A percentile compares a stretch with the other conserved stretches of the same genome.
Evolutionary conservation across 2,888 invertebrate genomes (phyloP).

Genomic region (Cecidostiba fungosa): DNA sequence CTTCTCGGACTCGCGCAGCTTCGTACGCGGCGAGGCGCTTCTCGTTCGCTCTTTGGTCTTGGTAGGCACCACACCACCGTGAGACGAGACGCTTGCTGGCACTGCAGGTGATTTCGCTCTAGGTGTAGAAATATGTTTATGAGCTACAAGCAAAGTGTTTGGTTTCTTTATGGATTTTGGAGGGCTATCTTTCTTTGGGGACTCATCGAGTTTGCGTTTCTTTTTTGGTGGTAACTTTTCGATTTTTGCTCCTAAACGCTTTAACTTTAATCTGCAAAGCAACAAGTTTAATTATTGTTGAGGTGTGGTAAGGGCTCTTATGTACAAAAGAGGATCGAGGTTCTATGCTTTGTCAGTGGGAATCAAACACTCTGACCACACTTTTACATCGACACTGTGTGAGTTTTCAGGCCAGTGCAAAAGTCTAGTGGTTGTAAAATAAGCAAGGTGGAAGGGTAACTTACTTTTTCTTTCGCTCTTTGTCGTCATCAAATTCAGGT

Average conservation of each 20-base stretch:
- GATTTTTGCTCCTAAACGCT: conserved; percentile 74
- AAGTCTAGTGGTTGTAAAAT: conserved; percentile 9
- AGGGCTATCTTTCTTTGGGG: conserved; percentile 67
- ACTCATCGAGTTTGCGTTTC: conserved; percentile 75
- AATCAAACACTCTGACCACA: neutral
- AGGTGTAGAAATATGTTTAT: conserved; percentile 60
- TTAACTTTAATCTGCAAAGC: conserved; percentile 74
- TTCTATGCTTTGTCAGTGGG: neutral
- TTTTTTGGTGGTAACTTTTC: conserved; percentile 74
- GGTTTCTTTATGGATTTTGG: conserved; percentile 58
- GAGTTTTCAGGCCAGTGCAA: conserved; percentile 19
- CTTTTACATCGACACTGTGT: neutral
- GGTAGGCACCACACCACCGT: conserved; percentile 63
- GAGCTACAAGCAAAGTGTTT: conserved; percentile 55
- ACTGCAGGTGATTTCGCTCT: conserved; percentile 69
- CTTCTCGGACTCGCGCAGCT: conserved; percentile 70
- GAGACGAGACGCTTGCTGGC: conserved; percentile 64
- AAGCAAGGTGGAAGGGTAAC: conserved; percentile 46
- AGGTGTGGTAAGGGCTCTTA: conserved; percentile 16
- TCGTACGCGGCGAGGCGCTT: conserved; percentile 75
- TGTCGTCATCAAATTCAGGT: conserved; percentile 85
- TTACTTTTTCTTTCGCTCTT: conserved; percentile 79
- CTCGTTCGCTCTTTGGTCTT: conserved; percentile 75
- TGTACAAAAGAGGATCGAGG: conserved; percentile 21
- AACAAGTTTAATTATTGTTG: conserved; percentile 56